Evolutionary conservation across 37 sponge, comb jelly and placozoan species (phyloP).

Genomic region (Aphrocallistes beatrix): DNA sequence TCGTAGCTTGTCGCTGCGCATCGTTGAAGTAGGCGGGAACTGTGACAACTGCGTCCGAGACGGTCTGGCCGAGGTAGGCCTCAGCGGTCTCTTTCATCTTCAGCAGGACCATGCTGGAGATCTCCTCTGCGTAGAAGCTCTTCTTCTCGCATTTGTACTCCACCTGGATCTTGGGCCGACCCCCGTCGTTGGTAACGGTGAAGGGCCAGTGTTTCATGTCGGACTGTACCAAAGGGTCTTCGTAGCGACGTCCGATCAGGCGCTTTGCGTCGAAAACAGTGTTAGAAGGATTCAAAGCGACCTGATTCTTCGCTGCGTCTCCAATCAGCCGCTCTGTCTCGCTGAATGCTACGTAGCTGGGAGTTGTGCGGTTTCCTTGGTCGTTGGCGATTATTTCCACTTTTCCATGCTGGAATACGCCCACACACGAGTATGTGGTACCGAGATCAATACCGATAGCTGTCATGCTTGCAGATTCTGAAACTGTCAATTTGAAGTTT

Average conservation of each 20-base stretch:
- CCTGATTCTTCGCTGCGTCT: slow-evolving; percentile 80
- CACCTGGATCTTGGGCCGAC: slow-evolving; percentile 66
- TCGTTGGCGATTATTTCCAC: slow-evolving; percentile 89
- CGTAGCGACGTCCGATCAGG: slow-evolving; percentile 72
- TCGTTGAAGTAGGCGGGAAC: slow-evolving; percentile 98
- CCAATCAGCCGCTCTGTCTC: slow-evolving; percentile 85
- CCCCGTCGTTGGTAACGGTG: slow-evolving; percentile 51
- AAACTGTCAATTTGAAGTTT: too few species aligned
- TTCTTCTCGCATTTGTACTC: slow-evolving; percentile 54
- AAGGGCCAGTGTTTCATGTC: slow-evolving; percentile 94
- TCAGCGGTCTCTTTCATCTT: slow-evolving; percentile 97
- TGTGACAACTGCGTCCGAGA: slow-evolving; percentile 73
- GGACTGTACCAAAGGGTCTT: slow-evolving; percentile 48
- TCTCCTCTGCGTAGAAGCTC: slow-evolving; percentile 69
- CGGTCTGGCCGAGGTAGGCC: slow-evolving; percentile 57
- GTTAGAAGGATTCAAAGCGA: slow-evolving; percentile 67
- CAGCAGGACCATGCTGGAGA: slow-evolving; percentile 74
- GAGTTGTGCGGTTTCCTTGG: slow-evolving; percentile 90
- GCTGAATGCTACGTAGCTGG: slow-evolving; percentile 88
- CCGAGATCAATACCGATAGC: slow-evolving; percentile 90
- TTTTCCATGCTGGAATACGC: slow-evolving; percentile 81
- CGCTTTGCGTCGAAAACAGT: slow-evolving; percentile 88
- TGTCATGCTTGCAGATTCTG: too few species aligned
- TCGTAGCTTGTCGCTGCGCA: slow-evolving; percentile 83
- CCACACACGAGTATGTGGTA: slow-evolving; percentile 90